A percentile compares a stretch with the other conserved stretches of the same genome.
Conservation (phyloP, 2,797 vertebrate species). For the Acanthurus tractus region DNA sequence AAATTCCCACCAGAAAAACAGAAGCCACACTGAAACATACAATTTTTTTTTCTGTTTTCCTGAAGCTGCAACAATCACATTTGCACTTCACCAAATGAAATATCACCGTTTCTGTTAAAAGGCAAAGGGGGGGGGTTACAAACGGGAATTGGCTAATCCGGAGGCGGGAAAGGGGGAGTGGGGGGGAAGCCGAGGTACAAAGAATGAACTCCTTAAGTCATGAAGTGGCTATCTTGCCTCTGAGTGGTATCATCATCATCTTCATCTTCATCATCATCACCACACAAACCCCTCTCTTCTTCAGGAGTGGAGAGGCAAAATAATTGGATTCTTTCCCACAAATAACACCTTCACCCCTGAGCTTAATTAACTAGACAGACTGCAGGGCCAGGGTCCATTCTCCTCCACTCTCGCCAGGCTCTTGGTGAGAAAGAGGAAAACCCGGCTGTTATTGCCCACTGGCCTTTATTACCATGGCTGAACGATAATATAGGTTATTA, state of each 20-base stretch:
- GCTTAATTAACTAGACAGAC: slow-evolving; percentile 89
- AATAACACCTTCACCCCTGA: slow-evolving; percentile 90
- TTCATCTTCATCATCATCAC: slow-evolving; percentile 77
- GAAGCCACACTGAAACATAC: slow-evolving; percentile 10
- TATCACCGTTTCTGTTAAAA: slow-evolving; percentile 68
- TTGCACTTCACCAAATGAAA: slow-evolving; percentile 68
- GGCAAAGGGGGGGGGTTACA: slow-evolving; percentile 55
- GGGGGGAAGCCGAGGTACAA: slow-evolving; percentile 54
- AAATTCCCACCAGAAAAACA: slow-evolving; percentile 72
- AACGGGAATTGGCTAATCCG: slow-evolving; percentile 76
- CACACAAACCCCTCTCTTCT: slow-evolving; percentile 76
- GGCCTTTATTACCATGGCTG: slow-evolving; percentile 81
- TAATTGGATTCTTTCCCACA: slow-evolving; percentile 93
- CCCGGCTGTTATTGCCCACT: slow-evolving; percentile 83
- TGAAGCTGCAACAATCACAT: slow-evolving; percentile 53
- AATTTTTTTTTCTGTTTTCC: slow-evolving; percentile 27
- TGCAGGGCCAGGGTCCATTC: slow-evolving; percentile 81
- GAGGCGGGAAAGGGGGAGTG: slow-evolving; percentile 34
- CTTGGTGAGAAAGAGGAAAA: slow-evolving; percentile 73
- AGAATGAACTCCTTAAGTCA: slow-evolving; percentile 81
- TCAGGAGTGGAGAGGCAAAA: slow-evolving; percentile 83
- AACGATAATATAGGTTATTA: slow-evolving; percentile 81
- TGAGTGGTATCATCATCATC: slow-evolving; percentile 83
- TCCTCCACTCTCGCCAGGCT: slow-evolving; percentile 65
- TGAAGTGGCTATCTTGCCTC: slow-evolving; percentile 85